These are phyloP conservation scores for Crossocerus cetratus DNA, from an alignment of 2,888 invertebrate species.

Conservation along the genomic window DNA sequence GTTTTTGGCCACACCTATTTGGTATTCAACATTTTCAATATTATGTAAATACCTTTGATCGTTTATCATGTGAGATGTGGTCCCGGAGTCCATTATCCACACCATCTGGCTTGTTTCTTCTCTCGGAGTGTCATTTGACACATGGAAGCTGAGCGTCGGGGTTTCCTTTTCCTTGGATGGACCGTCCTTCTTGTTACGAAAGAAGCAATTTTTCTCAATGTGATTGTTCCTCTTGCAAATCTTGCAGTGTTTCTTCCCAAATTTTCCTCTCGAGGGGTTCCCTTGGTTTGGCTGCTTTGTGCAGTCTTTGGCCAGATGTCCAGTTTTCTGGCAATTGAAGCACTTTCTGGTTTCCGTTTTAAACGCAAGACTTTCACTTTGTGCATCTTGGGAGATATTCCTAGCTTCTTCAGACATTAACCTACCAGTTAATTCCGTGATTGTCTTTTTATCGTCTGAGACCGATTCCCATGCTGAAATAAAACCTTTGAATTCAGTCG, in stretches of 20 bases:
- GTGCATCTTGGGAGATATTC: background rate
- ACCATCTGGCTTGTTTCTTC: no score
- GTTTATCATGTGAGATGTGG: conserved; percentile 14
- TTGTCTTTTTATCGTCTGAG: background rate
- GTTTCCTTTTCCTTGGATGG: no score
- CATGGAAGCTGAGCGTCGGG: no score
- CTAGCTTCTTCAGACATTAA: background rate
- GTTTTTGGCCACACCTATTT: background rate
- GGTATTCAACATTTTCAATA: background rate
- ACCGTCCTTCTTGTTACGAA: background rate
- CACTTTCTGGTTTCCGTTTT: background rate
- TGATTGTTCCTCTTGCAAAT: background rate
- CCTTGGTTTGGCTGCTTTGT: background rate
- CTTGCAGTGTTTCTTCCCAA: background rate
- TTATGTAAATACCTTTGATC: background rate
- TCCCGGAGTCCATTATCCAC: conserved; percentile 18
- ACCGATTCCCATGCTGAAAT: conserved; percentile 3
- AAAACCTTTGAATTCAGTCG: background rate
- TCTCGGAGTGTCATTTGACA: no score
- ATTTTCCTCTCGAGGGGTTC: background rate
- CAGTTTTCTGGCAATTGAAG: background rate
- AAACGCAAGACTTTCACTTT: background rate
- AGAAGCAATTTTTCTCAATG: background rate
- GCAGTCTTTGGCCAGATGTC: background rate
- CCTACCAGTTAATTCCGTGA: background rate